phyloP scores from a whole-genome alignment of 1,140 invertebrate species.

The Aphelinus atriplicis region DNA sequence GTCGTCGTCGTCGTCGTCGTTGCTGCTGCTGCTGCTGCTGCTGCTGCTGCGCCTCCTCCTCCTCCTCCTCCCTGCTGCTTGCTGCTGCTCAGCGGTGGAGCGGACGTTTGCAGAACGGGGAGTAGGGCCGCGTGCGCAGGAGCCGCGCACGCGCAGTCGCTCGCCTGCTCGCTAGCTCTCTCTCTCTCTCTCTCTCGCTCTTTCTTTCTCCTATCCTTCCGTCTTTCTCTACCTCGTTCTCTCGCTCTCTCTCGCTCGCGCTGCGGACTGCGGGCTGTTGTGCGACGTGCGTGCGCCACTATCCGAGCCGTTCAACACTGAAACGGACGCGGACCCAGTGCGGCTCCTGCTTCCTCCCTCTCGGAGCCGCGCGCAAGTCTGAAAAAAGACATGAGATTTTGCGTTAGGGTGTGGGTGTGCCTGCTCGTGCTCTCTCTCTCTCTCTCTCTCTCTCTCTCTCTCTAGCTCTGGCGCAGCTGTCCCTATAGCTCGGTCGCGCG shows the following conservation, averaged over 20 bases:
- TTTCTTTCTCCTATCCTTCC: no score
- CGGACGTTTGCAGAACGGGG: slow-evolving; percentile 36
- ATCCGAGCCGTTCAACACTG: no score
- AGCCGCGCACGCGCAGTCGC: slow-evolving; percentile 32
- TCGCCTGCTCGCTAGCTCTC: background rate
- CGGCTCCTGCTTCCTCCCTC: no score
- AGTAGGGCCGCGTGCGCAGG: slow-evolving; percentile 36
- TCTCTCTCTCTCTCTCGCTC: slow-evolving; percentile 1
- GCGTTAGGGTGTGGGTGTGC: no score
- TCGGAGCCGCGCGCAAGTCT: no score
- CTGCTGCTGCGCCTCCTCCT: slow-evolving; percentile 14
- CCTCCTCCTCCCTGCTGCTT: slow-evolving; percentile 3
- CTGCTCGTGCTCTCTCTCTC: background rate
- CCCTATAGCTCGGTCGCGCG: no score
- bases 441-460: slow-evolving; percentile 2
- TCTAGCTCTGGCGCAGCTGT: background rate
- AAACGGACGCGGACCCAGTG: no score
- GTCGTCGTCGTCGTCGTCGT: background rate
- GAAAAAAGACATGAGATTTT: no score
- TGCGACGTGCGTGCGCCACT: no score
- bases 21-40: slow-evolving; percentile 8
- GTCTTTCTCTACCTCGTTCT: no score
- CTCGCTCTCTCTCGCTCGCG: no score
- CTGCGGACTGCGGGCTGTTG: no score
- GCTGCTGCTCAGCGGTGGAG: background rate